A percentile compares a stretch with the other conserved stretches of the same genome.
These are phyloP conservation scores for Mohoua ochrocephala DNA, from an alignment of 2,113 vertebrate species.

Conservation along the genomic window DNA sequence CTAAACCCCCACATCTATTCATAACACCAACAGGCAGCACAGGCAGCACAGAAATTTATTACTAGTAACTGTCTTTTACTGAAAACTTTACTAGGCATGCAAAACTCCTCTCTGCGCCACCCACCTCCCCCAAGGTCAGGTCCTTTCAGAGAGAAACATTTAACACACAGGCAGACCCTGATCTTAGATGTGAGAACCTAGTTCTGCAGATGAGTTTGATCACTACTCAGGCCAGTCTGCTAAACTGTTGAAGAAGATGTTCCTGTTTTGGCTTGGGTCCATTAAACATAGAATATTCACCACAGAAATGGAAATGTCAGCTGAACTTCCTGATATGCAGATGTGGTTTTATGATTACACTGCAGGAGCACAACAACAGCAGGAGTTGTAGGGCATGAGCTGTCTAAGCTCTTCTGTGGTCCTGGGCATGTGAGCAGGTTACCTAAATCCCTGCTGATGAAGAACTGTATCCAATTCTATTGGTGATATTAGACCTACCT, in stretches of 20 bases:
- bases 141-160: neutral
- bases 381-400: neutral
- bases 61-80: neutral
- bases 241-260: neutral
- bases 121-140: neutral
- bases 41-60: neutral
- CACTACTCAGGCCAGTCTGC: neutral
- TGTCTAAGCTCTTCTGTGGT: neutral
- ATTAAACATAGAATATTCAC: neutral
- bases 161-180: neutral
- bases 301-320: neutral
- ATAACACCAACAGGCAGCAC: neutral
- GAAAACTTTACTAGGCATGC: neutral
- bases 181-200: neutral
- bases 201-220: neutral
- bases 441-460: neutral
- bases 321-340: neutral
- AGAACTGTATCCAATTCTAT: neutral
- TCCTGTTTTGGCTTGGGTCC: neutral
- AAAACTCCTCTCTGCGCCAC: neutral
- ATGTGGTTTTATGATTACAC: neutral
- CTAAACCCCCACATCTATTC: too few relatives aligned
- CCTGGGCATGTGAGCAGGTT: rapidly evolving
- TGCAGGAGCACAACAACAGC: neutral
- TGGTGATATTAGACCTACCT: rapidly evolving